These are phyloP conservation scores for Morpho achilles DNA, from an alignment of 2,888 invertebrate genomes.

Conservation along the genomic window DNA sequence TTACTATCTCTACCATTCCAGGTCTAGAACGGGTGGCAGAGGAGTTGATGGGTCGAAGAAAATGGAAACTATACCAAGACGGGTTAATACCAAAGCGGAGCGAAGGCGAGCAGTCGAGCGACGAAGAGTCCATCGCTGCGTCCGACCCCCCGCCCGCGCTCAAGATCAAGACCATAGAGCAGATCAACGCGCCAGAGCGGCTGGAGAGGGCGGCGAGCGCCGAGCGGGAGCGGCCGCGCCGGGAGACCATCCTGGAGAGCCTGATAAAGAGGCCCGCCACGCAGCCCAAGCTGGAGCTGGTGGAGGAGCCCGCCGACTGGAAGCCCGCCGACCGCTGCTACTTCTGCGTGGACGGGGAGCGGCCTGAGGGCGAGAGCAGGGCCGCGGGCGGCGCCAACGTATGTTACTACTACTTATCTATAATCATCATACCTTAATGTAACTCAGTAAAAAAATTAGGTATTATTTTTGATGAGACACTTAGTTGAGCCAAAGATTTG, in stretches of 20 bases:
- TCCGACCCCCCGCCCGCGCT: constrained; percentile 69
- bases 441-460: too few relatives aligned
- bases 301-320: constrained; percentile 83
- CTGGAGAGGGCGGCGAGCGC: constrained; percentile 38
- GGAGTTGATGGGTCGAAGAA: constrained; percentile 97
- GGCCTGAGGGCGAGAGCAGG: constrained; percentile 38
- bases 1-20: constrained; percentile 53
- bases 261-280: constrained; percentile 72
- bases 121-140: constrained; percentile 68
- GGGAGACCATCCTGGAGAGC: constrained; percentile 76
- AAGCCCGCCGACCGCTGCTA: constrained; percentile 91
- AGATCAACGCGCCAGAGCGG: constrained; percentile 68
- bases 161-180: constrained; percentile 76
- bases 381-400: constrained; percentile 44
- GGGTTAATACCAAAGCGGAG: constrained; percentile 72
- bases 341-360: constrained; percentile 83
- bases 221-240: constrained; percentile 44
- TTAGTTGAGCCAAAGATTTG: too few relatives aligned
- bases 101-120: constrained; percentile 66
- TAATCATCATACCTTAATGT: too few relatives aligned
- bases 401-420: constrained; percentile 29
- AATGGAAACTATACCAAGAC: constrained; percentile 97
- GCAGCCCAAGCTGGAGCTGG: constrained; percentile 62
- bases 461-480: too few relatives aligned
- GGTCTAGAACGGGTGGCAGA: constrained; percentile 98